Evolutionary conservation across 2,113 vertebrate species (phyloP), one percentile per base, ranked within the genome.

Genomic region (Syngnathoides biaculeatus): DNA sequence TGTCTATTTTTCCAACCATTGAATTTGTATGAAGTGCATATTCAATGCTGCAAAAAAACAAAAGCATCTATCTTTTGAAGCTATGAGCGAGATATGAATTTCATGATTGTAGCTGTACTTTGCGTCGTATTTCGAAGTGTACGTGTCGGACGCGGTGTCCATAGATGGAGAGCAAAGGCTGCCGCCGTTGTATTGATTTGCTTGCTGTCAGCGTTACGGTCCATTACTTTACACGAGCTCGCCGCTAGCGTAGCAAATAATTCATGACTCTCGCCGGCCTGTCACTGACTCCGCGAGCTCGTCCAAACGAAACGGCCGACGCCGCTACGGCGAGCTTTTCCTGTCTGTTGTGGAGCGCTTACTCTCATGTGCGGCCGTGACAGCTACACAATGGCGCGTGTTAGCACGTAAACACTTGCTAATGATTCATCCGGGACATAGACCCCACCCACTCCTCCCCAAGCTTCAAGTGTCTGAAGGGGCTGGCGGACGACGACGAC

Each of bases 381-480:
- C 84, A 82, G 70, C 48, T 27, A 57, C 71, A 75, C 74, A 74
- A 86, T 79, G 82, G 82, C 59, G 48, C 4, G 66, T 61, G 73
- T 82, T 85, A 78, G 83, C 75, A 87, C 79, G 68, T 79, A 68
- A 74, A 70, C 75, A 61, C 53, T 56, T 69, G 78, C 72, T 85
- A 75, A 88, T 90, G 73, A 88, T 90, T 84, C 65, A 90, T 91
- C 87, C 65, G 24, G 12, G 39, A 74, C 11, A 22, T 5, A 35
- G 3, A 5, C 14, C 57, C 79, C 66, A 78, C 81, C 77, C n/a
- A 19, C 79, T 69, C 85, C 81, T 64, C 64, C 69, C 67, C 40
- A 63, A 65, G 64, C 71, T 64, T 68, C 65, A 14, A 14, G 63
- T 72, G 78, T 72, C 80, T 79, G 84, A 88, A 74, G 78, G 75